Evolutionary conservation across 2,888 invertebrate genomes (phyloP), one percentile per base, ranked within the genome.

Genomic region (Strigamia maritima): DNA sequence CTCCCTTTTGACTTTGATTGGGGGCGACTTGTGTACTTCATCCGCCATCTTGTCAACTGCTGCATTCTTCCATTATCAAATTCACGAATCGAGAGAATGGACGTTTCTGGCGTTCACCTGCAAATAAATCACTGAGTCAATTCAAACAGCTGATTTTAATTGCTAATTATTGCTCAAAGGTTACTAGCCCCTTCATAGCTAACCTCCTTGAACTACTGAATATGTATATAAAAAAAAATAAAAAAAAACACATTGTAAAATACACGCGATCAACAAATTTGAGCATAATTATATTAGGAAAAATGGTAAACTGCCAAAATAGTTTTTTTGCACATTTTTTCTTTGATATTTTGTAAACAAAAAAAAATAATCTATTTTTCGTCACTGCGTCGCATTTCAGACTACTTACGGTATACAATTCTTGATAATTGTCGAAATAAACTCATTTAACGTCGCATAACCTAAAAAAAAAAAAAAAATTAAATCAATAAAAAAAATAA

Each of bases 1-100:
- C 14, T 77, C 74, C 24, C 16, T 74, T 8, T 74, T 74, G 35
- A 74, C 35, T 74, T 74, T 74, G 28, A 74, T 24, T 74, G 74
- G 14, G 16, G 49, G 14, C 49, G 49, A 19, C 19, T 12, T n/a
- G 10, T 74, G 74, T 26, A 74, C 16, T 31, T 74, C 74, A 74
- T 22, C 31, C 16, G 74, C 74, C 74, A 74, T 74, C 31, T 49
- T 49, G 49, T 49, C 49, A 49, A 49, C 49, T 49, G 49, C 49
- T 16, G 49, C 49, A 49, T 49, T 49, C 49, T 49, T 49, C 49
- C 49, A 49, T 49, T 31, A n/a, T 49, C 19, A 49, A 19, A 49
- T 49, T 49, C 19, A 19, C 49, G 49, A n/a, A 49, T 49, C 49
- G 49, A 19, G 10, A 16, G 3, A 6, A 4, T 19, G 1, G 2